phyloP scores from a whole-genome alignment of 1,140 invertebrate species.

The Pygmarrhopalites habei region DNA sequence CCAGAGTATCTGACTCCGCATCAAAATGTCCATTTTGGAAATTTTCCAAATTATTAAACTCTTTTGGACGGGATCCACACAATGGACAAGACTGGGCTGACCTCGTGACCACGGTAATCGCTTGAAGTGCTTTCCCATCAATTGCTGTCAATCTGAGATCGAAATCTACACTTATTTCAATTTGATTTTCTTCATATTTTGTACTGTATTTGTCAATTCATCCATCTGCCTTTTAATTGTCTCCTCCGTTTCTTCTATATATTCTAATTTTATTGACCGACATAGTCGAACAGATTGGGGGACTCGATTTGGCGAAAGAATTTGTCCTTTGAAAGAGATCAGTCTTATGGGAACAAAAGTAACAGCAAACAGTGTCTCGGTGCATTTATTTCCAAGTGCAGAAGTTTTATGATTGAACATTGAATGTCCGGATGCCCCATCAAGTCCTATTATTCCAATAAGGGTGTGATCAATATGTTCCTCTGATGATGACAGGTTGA shows the following conservation, averaged over 20 bases:
- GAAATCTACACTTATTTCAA: background rate
- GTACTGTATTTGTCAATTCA: background rate
- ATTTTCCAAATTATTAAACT: background rate
- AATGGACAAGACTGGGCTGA: background rate
- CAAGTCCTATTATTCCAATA: no score
- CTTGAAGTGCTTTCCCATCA: slow-evolving; percentile 3
- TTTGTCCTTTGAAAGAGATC: no score
- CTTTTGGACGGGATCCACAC: background rate
- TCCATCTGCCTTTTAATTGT: background rate
- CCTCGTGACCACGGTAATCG: background rate
- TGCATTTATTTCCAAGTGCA: no score
- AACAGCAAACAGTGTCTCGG: no score
- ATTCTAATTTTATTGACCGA: background rate
- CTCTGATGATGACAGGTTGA: no score
- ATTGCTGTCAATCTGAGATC: background rate
- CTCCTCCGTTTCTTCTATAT: background rate
- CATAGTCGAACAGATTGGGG: background rate
- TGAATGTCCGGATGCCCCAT: no score
- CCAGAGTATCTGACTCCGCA: background rate
- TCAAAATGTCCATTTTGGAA: background rate
- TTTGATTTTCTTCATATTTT: background rate
- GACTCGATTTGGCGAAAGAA: background rate
- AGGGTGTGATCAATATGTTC: no score
- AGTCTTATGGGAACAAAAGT: no score
- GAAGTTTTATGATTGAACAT: no score